Conservation (phyloP, 2,797 vertebrate genomes). For the Denticeps clupeoides region DNA sequence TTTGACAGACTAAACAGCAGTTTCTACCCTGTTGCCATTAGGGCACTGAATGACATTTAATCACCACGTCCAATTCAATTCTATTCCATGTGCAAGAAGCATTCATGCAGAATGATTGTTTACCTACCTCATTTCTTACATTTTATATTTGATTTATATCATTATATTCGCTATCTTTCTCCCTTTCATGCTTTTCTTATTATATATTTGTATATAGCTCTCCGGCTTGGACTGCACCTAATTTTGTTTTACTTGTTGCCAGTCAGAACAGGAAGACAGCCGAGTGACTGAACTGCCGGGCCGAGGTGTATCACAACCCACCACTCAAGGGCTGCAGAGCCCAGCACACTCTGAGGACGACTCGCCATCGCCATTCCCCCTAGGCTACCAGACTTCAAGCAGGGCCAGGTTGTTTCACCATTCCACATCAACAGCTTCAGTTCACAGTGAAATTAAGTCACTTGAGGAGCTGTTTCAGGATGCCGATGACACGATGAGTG, state of each 20-base stretch:
- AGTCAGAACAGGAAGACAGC: constrained; percentile 35
- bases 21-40: too few species aligned
- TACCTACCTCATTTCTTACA: too few species aligned
- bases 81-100: too few species aligned
- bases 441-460: constrained; percentile 50
- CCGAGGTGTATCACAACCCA: constrained; percentile 25
- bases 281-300: constrained; percentile 2
- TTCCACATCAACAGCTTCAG: constrained; percentile 34
- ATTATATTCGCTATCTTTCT: too few species aligned
- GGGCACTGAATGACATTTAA: too few species aligned
- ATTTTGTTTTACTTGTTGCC: constrained; percentile 5
- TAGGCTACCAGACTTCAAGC: constrained; percentile 7
- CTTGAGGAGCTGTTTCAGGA: constrained; percentile 53
- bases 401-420: background rate
- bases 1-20: background rate
- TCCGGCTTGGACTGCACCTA: background rate
- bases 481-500: constrained; percentile 38
- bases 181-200: too few species aligned
- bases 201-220: background rate
- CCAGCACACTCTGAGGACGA: constrained; percentile 18
- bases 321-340: constrained; percentile 16
- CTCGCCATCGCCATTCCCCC: constrained; percentile 22
- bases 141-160: too few species aligned
- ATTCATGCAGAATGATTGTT: too few species aligned
- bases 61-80: too few species aligned